Evolutionary conservation across 2,797 vertebrate genomes (phyloP).

Genomic region (Cottoperca gobio): DNA sequence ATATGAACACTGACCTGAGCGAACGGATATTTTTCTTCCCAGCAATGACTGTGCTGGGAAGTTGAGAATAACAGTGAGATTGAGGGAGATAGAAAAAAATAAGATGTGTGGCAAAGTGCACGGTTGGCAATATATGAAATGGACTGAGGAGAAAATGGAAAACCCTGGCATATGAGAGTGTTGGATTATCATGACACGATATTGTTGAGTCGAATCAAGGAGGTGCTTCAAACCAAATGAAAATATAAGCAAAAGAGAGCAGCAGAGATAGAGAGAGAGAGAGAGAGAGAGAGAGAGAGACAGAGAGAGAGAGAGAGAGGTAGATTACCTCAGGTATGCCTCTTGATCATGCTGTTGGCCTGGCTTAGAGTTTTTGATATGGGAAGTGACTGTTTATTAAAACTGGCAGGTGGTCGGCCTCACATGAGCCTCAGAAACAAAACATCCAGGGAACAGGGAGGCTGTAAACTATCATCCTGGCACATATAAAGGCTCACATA

Average conservation of each 20-base stretch:
- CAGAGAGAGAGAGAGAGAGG: constrained; percentile 48
- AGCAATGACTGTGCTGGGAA: constrained; percentile 36
- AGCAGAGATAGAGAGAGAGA: no score
- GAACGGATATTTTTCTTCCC: constrained; percentile 61
- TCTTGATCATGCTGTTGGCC: constrained; percentile 72
- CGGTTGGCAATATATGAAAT: constrained; percentile 46
- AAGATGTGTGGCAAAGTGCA: constrained; percentile 34
- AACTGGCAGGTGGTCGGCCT: constrained; percentile 67
- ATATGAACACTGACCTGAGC: constrained; percentile 71
- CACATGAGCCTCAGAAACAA: constrained; percentile 64
- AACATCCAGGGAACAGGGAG: constrained; percentile 62
- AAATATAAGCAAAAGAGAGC: constrained; percentile 50
- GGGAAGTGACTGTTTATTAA: constrained; percentile 75
- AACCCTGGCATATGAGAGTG: constrained; percentile 47
- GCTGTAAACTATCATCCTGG: constrained; percentile 68
- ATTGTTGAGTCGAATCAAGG: constrained; percentile 43
- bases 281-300: no score
- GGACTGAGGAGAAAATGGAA: constrained; percentile 60
- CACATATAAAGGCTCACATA: constrained; percentile 68
- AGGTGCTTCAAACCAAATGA: constrained; percentile 42
- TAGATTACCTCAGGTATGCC: constrained; percentile 73
- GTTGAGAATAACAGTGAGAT: constrained; percentile 47
- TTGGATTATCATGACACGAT: constrained; percentile 50
- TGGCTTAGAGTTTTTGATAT: constrained; percentile 69
- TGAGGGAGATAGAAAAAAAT: constrained; percentile 34